Base-by-base conservation (phyloP, 2,113 vertebrate species). In the Cheirogaleus medius region DNA sequence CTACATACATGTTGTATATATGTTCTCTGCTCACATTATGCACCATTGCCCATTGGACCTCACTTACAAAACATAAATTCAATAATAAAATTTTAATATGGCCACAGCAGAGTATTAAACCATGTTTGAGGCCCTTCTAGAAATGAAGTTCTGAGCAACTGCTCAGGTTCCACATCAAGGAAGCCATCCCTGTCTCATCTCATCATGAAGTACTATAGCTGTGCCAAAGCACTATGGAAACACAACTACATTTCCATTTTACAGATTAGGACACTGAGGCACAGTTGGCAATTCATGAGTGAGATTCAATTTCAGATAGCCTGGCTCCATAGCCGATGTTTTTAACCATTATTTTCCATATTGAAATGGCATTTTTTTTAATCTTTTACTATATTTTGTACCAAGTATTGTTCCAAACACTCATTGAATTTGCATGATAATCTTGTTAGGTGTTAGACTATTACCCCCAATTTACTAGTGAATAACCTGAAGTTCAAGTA, bases 1-100 rank as follows among this genome's bases (percentile, higher is more conserved):
- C 66, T n/a, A 32, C 29, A 39, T 3, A 14, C 1, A 6, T n/a
- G 3, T 1, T 39, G 25, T 14, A 2, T 34, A 3, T 18, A 27
- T n/a, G 9, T 74, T 37, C 20, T 82, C 14, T 73, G 27, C 1
- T 84, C 15, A 29, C 54, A 17, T 17, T 23, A 11, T 47, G 9
- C 44, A 47, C 27, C 73, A 47, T 27, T 12, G 42, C 12, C 74
- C 32, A 20, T 25, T 60, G 60, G 39, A 32, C 42, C 27, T 44
- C 13, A 44, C 42, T 47, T 32, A 76, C 15, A 47, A 47, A 47
- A 34, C 12, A 5, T 5, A 74, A 74, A 7, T 47, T 76, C 73
- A 76, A 47, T 32, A 47, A 44, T 47, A 47, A 47, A 76, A 47
- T 32, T 32, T 76, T 6, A 32, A 32, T 32, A 76, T 9, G 15